Percentiles rank a stretch among this genome's conserved stretches.
phyloP scores from a whole-genome alignment of 2,797 vertebrate species.

The Schizopygopsis malacanthus region DNA sequence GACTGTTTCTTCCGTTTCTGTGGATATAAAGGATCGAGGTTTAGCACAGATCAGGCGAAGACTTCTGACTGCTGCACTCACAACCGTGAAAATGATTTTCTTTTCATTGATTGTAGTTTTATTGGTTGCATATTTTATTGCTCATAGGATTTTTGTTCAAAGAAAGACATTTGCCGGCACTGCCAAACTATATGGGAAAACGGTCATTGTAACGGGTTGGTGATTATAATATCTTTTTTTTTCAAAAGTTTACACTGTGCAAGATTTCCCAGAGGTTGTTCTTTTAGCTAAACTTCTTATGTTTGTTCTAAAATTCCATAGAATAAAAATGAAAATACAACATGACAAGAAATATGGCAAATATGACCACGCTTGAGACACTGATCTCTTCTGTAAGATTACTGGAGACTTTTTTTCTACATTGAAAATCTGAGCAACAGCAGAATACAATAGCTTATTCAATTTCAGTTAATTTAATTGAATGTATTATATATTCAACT shows the following conservation, averaged over 20 bases:
- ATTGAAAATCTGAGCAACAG: too few relatives aligned
- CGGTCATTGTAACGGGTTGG: constrained; percentile 50
- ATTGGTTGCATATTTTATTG: constrained; percentile 5
- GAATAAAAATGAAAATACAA: too few relatives aligned
- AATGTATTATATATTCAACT: too few relatives aligned
- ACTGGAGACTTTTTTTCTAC: background rate
- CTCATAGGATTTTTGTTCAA: constrained; percentile 33
- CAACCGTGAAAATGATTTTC: background rate
- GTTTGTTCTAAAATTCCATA: background rate
- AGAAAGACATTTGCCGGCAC: constrained; percentile 37
- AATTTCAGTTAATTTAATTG: too few relatives aligned
- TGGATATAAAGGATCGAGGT: background rate
- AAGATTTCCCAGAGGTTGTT: background rate
- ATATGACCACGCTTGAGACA: too few relatives aligned
- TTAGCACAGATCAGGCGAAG: background rate
- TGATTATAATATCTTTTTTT: background rate
- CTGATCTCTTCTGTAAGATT: background rate
- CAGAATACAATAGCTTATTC: too few relatives aligned
- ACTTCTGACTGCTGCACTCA: background rate
- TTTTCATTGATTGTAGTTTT: background rate
- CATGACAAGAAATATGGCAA: too few relatives aligned
- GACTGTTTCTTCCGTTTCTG: background rate
- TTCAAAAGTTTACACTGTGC: background rate
- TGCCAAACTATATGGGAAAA: constrained; percentile 46
- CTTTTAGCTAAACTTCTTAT: background rate